Conservation (phyloP, 2,797 vertebrate species). For the Vultur gryphus region DNA sequence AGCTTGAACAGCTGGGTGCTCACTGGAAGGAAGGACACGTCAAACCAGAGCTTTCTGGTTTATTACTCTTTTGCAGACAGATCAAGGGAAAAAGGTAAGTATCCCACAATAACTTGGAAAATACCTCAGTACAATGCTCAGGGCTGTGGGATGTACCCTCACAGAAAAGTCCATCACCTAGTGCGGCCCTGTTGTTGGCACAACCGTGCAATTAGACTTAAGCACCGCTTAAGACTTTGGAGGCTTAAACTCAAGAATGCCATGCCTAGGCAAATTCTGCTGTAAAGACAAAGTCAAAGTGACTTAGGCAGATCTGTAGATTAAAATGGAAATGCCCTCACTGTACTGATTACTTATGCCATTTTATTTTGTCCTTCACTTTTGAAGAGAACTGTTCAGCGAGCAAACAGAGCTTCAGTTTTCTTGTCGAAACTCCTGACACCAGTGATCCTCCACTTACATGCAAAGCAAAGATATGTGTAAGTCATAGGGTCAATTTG, state of each 20-base stretch:
- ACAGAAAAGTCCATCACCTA: not conserved
- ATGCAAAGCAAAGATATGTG: not conserved
- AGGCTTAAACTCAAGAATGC: not conserved
- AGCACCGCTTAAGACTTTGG: not conserved
- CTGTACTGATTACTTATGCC: not conserved
- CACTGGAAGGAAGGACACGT: not conserved
- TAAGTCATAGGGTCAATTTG: slow-evolving; percentile 51
- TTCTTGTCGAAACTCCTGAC: slow-evolving; percentile 4
- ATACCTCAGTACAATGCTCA: not conserved
- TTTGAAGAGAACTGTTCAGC: slow-evolving; percentile 32
- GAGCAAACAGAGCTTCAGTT: slow-evolving; percentile 30
- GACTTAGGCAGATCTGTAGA: not conserved
- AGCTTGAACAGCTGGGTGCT: not conserved
- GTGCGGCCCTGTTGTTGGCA: not conserved
- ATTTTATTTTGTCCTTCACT: not conserved
- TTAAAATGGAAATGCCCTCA: not conserved
- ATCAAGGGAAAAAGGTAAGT: not conserved
- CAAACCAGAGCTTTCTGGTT: not conserved
- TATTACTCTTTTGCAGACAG: not conserved
- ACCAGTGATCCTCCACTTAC: not conserved
- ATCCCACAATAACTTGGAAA: not conserved
- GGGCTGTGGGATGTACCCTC: not conserved
- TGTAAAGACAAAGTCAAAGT: not conserved
- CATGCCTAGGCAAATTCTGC: not conserved
- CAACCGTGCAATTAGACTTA: not conserved